Percentiles rank a stretch among this genome's conserved stretches.
Evolutionary conservation across 1,140 invertebrate genomes (phyloP).

Genomic region (Drosophila sulfurigaster): DNA sequence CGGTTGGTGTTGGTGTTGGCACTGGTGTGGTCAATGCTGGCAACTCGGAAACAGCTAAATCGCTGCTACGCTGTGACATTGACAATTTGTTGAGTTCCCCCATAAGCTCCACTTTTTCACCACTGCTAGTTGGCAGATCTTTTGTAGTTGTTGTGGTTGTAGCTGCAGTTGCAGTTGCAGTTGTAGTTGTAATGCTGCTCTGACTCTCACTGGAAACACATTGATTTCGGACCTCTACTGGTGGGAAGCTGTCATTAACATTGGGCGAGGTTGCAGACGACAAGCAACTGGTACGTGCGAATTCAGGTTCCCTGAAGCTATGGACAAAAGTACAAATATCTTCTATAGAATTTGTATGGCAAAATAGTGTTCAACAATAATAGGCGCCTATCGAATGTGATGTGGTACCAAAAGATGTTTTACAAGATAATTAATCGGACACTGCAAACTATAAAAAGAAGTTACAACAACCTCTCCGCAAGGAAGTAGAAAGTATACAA

Average conservation of each 20-base stretch:
- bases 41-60: slow-evolving; percentile 31
- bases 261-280: slow-evolving; percentile 41
- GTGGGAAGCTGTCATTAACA: neutral
- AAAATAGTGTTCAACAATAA: no score
- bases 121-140: slow-evolving; percentile 48
- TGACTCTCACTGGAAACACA: slow-evolving; percentile 12
- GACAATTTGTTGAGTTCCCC: slow-evolving; percentile 45
- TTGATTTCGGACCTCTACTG: slow-evolving; percentile 8
- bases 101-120: slow-evolving; percentile 56
- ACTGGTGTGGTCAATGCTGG: slow-evolving; percentile 36
- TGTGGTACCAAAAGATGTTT: no score
- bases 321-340: neutral
- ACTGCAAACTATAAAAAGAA: no score
- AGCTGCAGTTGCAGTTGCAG: no score
- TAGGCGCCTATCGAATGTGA: no score
- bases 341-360: no score
- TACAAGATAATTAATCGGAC: no score
- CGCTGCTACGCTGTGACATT: no score
- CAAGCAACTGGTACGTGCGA: slow-evolving; percentile 22
- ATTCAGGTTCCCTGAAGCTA: slow-evolving; percentile 44
- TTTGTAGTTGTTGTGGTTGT: slow-evolving; percentile 26
- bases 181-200: slow-evolving; percentile 24
- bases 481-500: no score
- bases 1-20: slow-evolving; percentile 47
- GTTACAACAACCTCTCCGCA: no score